These are phyloP conservation scores for Ethmia dodecea DNA, from an alignment of 2,888 invertebrate species.

Conservation along the genomic window DNA sequence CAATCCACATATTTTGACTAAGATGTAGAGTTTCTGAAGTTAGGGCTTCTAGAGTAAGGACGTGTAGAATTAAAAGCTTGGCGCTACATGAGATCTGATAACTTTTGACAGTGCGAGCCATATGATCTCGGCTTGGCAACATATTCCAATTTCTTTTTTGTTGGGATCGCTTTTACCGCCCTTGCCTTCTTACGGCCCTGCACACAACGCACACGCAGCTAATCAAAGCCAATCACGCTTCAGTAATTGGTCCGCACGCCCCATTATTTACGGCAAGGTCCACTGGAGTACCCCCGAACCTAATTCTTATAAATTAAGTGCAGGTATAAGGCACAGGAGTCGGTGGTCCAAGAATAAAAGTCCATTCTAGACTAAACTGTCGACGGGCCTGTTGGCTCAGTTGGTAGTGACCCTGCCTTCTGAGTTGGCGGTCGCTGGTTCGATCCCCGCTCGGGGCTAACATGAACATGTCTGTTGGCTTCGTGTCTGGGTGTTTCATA, in stretches of 20 bases:
- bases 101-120: background rate
- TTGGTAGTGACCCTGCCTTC: too few species aligned
- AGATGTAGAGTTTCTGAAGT: background rate
- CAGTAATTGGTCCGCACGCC: slow-evolving; percentile 26
- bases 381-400: too few species aligned
- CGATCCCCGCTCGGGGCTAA: too few species aligned
- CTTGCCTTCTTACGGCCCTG: too few species aligned
- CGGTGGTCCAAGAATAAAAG: too few species aligned
- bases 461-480: too few species aligned
- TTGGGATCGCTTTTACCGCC: too few species aligned
- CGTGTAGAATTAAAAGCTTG: background rate
- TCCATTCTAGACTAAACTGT: too few species aligned
- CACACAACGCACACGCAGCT: slow-evolving; percentile 7
- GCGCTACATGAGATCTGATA: background rate
- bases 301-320: slow-evolving; percentile 15
- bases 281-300: slow-evolving; percentile 9
- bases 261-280: slow-evolving; percentile 8
- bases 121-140: too few species aligned
- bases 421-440: too few species aligned
- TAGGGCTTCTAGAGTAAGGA: background rate
- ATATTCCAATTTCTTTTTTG: too few species aligned
- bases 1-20: background rate
- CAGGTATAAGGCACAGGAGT: background rate
- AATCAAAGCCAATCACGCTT: slow-evolving; percentile 31
- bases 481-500: too few species aligned